These are phyloP conservation scores for Aegotheles bennettii DNA, from an alignment of 2,113 vertebrate species.

Conservation along the genomic window DNA sequence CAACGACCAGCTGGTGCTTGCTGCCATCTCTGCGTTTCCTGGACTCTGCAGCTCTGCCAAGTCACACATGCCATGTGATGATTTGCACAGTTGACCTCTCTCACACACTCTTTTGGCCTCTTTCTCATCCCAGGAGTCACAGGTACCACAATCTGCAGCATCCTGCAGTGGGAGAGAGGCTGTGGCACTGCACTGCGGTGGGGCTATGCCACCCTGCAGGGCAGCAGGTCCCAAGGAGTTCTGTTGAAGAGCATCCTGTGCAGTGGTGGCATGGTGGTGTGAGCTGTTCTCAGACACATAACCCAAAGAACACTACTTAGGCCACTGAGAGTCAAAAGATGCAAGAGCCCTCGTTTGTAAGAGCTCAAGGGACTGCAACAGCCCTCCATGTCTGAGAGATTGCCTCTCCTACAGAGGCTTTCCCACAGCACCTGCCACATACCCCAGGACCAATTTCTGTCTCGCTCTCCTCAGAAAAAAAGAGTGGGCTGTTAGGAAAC, in stretches of 20 bases:
- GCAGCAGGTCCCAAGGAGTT: background rate
- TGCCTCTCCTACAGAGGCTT: background rate
- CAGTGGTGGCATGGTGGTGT: background rate
- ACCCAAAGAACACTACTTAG: background rate
- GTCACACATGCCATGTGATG: too few relatives aligned
- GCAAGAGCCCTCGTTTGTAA: fast-evolving
- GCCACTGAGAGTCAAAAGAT: background rate
- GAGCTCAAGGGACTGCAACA: background rate
- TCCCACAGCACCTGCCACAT: background rate
- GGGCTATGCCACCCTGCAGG: background rate
- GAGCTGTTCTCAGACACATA: background rate
- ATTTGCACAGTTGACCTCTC: background rate
- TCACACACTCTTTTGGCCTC: background rate
- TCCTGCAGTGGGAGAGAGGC: background rate
- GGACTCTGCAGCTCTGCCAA: background rate
- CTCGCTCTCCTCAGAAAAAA: background rate
- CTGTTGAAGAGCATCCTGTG: background rate
- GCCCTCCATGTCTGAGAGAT: background rate
- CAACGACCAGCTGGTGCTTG: background rate
- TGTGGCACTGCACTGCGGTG: background rate
- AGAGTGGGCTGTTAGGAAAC: background rate
- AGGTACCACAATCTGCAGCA: background rate
- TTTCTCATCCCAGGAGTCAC: background rate
- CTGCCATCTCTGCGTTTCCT: background rate
- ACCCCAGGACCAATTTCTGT: background rate